Conservation (phyloP, 2,113 vertebrate species). For the Aptenodytes patagonicus region DNA sequence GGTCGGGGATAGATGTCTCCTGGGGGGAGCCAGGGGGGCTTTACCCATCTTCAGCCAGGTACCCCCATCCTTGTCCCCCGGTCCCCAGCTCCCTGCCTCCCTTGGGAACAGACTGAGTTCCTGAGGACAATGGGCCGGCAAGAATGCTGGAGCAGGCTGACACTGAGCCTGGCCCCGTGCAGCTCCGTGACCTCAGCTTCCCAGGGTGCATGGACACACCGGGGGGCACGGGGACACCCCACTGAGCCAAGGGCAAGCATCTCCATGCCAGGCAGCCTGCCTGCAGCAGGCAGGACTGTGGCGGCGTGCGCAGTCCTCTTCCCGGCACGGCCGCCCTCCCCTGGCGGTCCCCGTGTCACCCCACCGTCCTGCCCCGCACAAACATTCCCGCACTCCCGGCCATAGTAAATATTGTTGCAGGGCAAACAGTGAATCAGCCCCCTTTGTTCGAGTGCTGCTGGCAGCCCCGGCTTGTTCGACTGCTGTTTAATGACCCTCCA, state of each 20-base stretch:
- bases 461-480: slow-evolving; percentile 57
- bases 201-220: not conserved
- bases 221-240: not conserved
- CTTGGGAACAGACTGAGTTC: not conserved
- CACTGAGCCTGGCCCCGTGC: accelerated
- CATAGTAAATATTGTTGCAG: slow-evolving; percentile 66
- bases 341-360: not conserved
- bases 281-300: not conserved
- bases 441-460: slow-evolving; percentile 52
- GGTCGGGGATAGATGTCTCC: not conserved
- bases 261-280: not conserved
- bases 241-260: not conserved
- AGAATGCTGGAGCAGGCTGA: not conserved
- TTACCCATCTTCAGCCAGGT: not conserved
- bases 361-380: not conserved
- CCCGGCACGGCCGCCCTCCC: not conserved
- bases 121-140: not conserved
- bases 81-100: not conserved
- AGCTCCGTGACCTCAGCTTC: not conserved
- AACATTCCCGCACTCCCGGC: slow-evolving; percentile 59
- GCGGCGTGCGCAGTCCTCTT: not conserved
- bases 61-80: not conserved
- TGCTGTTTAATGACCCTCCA: slow-evolving; percentile 72
- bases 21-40: accelerated
- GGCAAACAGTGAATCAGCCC: slow-evolving; percentile 70